Percentiles rank a stretch among this genome's conserved stretches.
Evolutionary conservation across 2,113 vertebrate species (phyloP).

Genomic region (Hucho hucho): DNA sequence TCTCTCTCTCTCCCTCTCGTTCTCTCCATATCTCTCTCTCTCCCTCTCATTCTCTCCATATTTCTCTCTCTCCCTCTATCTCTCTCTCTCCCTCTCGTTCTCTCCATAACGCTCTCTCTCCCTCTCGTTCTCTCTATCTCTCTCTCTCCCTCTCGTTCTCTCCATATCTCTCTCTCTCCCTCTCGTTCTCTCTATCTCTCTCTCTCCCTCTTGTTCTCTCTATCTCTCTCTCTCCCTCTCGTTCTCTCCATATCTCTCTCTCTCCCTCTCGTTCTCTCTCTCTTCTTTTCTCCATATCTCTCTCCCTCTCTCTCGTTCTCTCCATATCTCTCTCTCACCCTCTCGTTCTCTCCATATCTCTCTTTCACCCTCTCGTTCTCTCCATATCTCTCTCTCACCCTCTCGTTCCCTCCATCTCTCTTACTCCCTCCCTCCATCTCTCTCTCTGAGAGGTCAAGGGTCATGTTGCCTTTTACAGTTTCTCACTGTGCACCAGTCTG

Average conservation of each 20-base stretch:
- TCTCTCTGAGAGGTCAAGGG: not conserved
- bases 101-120: not conserved
- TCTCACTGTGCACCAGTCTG: not conserved
- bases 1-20: slow-evolving; percentile 8
- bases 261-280: slow-evolving; percentile 25
- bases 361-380: not conserved
- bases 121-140: too few species aligned
- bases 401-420: not conserved
- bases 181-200: too few species aligned
- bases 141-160: too few species aligned
- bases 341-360: not conserved
- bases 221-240: too few species aligned
- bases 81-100: too few species aligned
- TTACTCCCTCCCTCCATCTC: slow-evolving; percentile 17
- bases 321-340: too few species aligned
- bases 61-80: too few species aligned
- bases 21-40: slow-evolving; percentile 29
- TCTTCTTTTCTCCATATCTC: not conserved
- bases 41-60: too few species aligned
- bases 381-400: slow-evolving; percentile 1
- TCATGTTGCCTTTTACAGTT: not conserved
- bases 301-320: too few species aligned
- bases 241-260: too few species aligned
- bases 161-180: too few species aligned
- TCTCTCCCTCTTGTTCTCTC: too few species aligned